phyloP scores from a whole-genome alignment of 1,140 invertebrate genomes.

The Apocrypta bakeri region DNA sequence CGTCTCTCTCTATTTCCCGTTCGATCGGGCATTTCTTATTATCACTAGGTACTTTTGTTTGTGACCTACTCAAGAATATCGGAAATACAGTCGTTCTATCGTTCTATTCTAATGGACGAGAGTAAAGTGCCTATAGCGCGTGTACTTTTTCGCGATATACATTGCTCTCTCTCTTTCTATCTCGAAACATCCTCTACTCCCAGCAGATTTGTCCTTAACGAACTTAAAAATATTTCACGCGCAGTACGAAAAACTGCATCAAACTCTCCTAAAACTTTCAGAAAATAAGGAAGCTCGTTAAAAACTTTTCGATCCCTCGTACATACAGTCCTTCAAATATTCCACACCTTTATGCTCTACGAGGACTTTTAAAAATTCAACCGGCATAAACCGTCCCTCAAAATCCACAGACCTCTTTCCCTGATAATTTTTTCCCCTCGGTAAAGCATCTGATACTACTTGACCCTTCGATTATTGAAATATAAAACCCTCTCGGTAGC shows the following conservation, averaged over 20 bases:
- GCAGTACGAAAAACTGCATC: background rate
- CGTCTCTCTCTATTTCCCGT: background rate
- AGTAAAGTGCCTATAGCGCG: background rate
- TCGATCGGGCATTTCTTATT: slow-evolving; percentile 2
- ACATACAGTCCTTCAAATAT: background rate
- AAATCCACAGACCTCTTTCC: background rate
- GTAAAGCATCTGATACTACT: no score
- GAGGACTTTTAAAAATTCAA: background rate
- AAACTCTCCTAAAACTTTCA: background rate
- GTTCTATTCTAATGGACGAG: background rate
- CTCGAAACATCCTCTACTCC: background rate
- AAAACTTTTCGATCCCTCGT: background rate
- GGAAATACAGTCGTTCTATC: background rate
- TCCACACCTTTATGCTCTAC: background rate
- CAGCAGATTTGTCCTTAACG: background rate
- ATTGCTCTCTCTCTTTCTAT: background rate
- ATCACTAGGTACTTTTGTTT: background rate
- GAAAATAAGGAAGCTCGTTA: background rate
- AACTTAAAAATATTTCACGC: background rate
- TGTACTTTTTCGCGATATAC: background rate
- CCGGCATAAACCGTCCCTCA: background rate
- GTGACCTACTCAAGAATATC: slow-evolving; percentile 17
- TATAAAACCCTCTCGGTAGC: background rate
- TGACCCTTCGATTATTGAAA: background rate
- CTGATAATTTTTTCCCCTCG: background rate